A percentile compares a stretch with the other conserved stretches of the same genome.
These are phyloP conservation scores for Tauraco erythrolophus DNA, from an alignment of 2,113 vertebrate species.

Conservation along the genomic window DNA sequence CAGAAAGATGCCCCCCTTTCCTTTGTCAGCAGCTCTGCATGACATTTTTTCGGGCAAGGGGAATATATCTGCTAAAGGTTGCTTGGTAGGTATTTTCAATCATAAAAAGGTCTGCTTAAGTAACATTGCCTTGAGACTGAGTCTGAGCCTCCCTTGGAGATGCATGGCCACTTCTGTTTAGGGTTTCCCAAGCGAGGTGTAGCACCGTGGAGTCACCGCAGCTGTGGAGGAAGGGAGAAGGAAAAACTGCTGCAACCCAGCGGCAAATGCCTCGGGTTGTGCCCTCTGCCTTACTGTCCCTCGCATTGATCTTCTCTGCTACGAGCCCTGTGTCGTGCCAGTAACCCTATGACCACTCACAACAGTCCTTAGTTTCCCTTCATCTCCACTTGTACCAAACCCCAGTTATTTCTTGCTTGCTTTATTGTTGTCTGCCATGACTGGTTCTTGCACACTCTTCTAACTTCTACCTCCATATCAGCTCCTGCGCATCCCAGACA, in stretches of 20 bases:
- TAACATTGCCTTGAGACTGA: accelerated
- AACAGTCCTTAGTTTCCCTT: not conserved
- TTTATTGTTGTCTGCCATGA: not conserved
- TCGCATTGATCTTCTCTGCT: accelerated
- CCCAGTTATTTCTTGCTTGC: not conserved
- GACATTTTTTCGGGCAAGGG: not conserved
- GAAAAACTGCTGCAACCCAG: not conserved
- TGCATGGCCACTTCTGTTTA: not conserved
- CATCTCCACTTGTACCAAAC: not conserved
- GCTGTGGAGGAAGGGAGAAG: not conserved
- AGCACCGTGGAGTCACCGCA: not conserved
- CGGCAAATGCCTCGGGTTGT: not conserved
- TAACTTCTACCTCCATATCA: accelerated
- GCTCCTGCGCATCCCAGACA: not conserved
- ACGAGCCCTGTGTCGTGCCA: not conserved
- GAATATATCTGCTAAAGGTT: not conserved
- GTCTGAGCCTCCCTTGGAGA: not conserved
- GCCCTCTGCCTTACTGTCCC: not conserved
- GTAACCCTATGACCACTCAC: not conserved
- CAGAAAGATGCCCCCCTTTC: not conserved
- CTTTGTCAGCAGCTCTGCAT: not conserved
- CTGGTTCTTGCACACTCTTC: not conserved
- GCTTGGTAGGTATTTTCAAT: not conserved
- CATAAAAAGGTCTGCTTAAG: not conserved
- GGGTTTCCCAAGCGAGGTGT: not conserved